These are phyloP conservation scores for Lacanobia wlatinum DNA, from an alignment of 2,888 invertebrate genomes.

Conservation along the genomic window DNA sequence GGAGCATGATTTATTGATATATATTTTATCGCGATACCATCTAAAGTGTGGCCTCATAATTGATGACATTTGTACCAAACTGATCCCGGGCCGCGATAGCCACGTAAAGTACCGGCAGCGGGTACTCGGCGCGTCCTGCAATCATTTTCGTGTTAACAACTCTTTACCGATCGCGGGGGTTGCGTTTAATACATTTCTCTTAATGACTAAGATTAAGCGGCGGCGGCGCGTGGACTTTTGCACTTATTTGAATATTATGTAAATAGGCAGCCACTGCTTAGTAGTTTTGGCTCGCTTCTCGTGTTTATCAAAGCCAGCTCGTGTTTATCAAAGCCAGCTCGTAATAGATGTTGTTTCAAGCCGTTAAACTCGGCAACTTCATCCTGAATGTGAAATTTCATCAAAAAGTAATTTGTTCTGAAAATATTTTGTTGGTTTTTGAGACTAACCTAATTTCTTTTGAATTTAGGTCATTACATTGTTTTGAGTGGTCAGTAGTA, in stretches of 20 bases:
- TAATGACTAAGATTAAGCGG: slow-evolving; percentile 82
- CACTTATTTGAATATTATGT: slow-evolving; percentile 86
- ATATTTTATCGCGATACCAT: slow-evolving; percentile 88
- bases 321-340: slow-evolving; percentile 67
- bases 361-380: slow-evolving; percentile 44
- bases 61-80: slow-evolving; percentile 85
- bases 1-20: slow-evolving; percentile 88
- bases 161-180: slow-evolving; percentile 75
- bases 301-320: slow-evolving; percentile 68
- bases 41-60: slow-evolving; percentile 88
- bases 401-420: slow-evolving; percentile 46
- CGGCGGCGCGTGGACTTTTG: slow-evolving; percentile 77
- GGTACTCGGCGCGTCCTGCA: slow-evolving; percentile 71
- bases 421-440: slow-evolving; percentile 21
- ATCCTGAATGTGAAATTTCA: slow-evolving; percentile 50
- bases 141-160: slow-evolving; percentile 89
- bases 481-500: not conserved
- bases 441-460: not conserved
- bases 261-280: slow-evolving; percentile 75
- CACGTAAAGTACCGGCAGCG: slow-evolving; percentile 51
- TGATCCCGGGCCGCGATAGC: slow-evolving; percentile 70
- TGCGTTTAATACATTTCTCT: slow-evolving; percentile 80
- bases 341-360: slow-evolving; percentile 59
- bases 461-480: not conserved
- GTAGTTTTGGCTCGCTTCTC: slow-evolving; percentile 73